Evolutionary conservation across 2,113 vertebrate species (phyloP), one percentile per base, ranked within the genome.

Genomic region (Ursus arctos): DNA sequence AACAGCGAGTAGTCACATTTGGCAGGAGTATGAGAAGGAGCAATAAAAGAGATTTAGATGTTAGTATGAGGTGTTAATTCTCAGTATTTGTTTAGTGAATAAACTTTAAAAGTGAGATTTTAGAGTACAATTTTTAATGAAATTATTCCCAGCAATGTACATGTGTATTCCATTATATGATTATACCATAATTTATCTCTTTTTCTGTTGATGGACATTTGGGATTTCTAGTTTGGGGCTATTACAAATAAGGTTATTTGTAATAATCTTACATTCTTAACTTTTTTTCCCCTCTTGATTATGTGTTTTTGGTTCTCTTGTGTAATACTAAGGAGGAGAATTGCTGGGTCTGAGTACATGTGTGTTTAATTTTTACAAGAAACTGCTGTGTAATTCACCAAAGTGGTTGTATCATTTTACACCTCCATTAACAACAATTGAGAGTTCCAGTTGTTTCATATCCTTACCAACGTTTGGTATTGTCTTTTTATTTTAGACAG

Each of bases 101-200:
- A 91, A 28, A 88, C 33, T 94, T 91, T 85, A 47, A n/a, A 91
- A 83, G 57, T 82, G 2, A n/a, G 90, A 81, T 67, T 89, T 81
- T 93, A 91, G 24, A 94, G 43, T 86, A 55, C 8, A n/a, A 4
- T 88, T 94, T 95, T 96, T 61, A 96, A 88, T 77, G n/a, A 82
- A 92, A 79, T 49, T 91, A 69, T 14, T 94, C 88, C 43, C 19
- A 82, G 19, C 24, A 82, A 2, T 81, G 36, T 77, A 24, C 24
- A 2, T 85, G 36, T 24, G 9, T 85, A 69, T 92, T 76, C 26
- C 7, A 11, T 61, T 81, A 47, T 61, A 67, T 77, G 31, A 86
- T 71, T 76, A 61, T 67, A 28, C 26, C 51, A 79, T 49, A 63
- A 65, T 88, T 80, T 83, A 31, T 80, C 7, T 21, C 22, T 81